Percentiles rank a stretch among this genome's conserved stretches.
phyloP scores from a whole-genome alignment of 2,113 vertebrate genomes.

The Hyaena hyaena region DNA sequence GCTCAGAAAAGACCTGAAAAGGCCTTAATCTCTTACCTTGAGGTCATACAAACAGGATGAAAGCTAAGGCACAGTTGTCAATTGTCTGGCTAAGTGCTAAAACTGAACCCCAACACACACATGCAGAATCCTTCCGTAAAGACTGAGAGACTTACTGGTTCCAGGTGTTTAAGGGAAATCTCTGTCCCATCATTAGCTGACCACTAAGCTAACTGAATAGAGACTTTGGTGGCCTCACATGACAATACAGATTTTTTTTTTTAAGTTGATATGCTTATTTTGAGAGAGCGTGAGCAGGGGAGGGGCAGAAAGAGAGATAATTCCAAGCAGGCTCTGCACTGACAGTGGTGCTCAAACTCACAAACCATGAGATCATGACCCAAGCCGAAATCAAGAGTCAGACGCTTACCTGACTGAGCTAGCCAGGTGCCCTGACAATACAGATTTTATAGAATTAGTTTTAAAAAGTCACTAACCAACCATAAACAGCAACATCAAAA shows the following conservation, averaged over 20 bases:
- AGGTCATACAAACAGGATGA: neutral
- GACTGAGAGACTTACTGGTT: neutral
- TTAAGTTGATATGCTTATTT: too few relatives aligned
- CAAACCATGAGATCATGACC: too few relatives aligned
- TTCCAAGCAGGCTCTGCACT: too few relatives aligned
- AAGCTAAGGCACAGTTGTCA: neutral
- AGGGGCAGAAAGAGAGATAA: too few relatives aligned
- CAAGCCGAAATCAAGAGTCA: too few relatives aligned
- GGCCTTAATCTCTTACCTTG: neutral
- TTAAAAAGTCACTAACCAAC: neutral
- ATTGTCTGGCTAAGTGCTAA: neutral
- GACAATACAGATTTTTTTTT: neutral
- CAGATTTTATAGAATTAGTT: neutral
- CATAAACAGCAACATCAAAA: neutral
- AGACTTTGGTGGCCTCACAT: neutral
- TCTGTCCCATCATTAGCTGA: neutral
- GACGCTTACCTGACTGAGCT: too few relatives aligned
- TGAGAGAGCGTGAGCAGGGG: too few relatives aligned
- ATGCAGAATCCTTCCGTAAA: neutral
- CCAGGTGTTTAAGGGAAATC: slow-evolving; percentile 5
- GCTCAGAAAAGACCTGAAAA: neutral
- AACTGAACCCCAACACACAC: neutral
- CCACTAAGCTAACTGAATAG: neutral
- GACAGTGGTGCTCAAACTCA: too few relatives aligned
- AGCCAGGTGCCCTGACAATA: neutral